phyloP scores from a whole-genome alignment of 2,797 vertebrate genomes.

The Anolis apletophallus region DNA sequence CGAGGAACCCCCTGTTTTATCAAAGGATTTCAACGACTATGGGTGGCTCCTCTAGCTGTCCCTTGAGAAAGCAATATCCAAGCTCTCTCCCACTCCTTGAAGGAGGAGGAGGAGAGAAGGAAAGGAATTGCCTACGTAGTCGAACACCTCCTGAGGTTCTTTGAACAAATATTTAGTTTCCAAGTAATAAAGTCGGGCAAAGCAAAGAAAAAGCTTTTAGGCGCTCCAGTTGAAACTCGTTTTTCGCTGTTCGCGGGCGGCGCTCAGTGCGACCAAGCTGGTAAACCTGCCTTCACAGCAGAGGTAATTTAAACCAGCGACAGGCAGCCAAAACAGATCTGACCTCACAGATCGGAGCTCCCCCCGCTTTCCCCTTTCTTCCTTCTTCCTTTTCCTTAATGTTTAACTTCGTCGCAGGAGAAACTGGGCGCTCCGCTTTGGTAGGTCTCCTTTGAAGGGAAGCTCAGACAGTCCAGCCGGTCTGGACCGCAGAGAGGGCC shows the following conservation, averaged over 20 bases:
- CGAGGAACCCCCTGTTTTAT: constrained; percentile 54
- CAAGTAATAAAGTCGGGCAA: constrained; percentile 66
- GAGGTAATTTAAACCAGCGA: constrained; percentile 56
- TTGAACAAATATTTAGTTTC: constrained; percentile 74
- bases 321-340: constrained; percentile 43
- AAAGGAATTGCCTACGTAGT: constrained; percentile 53
- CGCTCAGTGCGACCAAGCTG: constrained; percentile 57
- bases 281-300: constrained; percentile 70
- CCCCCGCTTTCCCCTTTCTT: not conserved
- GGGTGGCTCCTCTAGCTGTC: constrained; percentile 57
- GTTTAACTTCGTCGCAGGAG: constrained; percentile 39
- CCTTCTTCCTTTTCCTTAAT: constrained; percentile 17
- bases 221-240: constrained; percentile 69
- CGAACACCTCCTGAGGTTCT: constrained; percentile 59
- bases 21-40: constrained; percentile 60
- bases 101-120: not conserved
- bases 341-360: constrained; percentile 23
- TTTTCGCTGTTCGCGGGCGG: constrained; percentile 51
- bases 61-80: constrained; percentile 64
- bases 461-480: not conserved
- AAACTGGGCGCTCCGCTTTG: constrained; percentile 11
- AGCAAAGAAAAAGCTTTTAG: constrained; percentile 73
- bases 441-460: constrained; percentile 28
- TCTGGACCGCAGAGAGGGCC: not conserved
- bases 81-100: constrained; percentile 38